phyloP scores from a whole-genome alignment of 2,888 invertebrate genomes.

The Andrena dorsata region DNA sequence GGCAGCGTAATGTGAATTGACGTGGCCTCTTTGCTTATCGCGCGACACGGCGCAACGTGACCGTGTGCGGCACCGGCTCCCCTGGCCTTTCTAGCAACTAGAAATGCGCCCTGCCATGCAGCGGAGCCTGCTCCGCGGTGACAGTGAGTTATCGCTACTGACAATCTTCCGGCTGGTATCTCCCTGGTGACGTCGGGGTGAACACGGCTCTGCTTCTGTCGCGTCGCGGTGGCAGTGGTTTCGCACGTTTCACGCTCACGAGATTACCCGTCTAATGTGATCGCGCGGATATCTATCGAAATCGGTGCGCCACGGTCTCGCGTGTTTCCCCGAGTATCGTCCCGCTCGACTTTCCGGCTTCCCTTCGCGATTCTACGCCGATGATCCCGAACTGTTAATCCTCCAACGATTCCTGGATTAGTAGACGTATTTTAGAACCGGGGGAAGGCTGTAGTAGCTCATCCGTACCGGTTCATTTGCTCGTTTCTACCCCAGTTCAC shows the following conservation, averaged over 20 bases:
- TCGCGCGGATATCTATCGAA: not conserved
- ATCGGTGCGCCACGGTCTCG: not conserved
- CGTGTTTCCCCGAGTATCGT: not conserved
- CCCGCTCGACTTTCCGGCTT: not conserved
- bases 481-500: not conserved
- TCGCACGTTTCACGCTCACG: not conserved
- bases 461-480: not conserved
- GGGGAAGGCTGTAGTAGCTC: too few species aligned
- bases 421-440: too few species aligned
- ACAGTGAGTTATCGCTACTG: not conserved
- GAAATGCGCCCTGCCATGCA: not conserved
- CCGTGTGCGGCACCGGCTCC: slow-evolving; percentile 13
- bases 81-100: slow-evolving; percentile 4
- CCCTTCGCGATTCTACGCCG: not conserved
- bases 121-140: not conserved
- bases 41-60: slow-evolving; percentile 36
- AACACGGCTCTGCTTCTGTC: not conserved
- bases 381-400: not conserved
- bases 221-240: slow-evolving; percentile 3
- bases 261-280: not conserved
- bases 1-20: slow-evolving; percentile 46
- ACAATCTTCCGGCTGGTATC: not conserved
- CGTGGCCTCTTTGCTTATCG: slow-evolving; percentile 55
- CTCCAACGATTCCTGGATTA: not conserved
- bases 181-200: not conserved